Base-by-base conservation (phyloP, 2,888 invertebrate species). In the Limnephilus rhombicus region DNA sequence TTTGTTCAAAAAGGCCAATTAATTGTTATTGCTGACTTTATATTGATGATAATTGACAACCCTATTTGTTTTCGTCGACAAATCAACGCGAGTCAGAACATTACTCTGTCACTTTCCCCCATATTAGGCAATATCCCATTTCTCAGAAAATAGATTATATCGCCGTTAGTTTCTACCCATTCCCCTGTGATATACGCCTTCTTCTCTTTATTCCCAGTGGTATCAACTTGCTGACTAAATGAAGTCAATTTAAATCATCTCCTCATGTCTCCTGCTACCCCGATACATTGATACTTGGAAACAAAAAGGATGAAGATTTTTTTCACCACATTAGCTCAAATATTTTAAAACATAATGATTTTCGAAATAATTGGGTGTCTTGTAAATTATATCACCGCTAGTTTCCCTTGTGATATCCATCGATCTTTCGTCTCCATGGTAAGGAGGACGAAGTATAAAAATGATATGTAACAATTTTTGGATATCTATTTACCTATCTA, bases 131-230 rank as follows among this genome's bases (percentile, higher is more conserved):
- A 91, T 92, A 91, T 37, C 24, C n/a, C 80, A 85, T 91, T 91
- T 89, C 92, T 80, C 86, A 91, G 89, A 86, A 92, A 90, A 92
- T 90, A 92, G 91, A 92, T 92, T 92, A 92, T 91, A 68, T 68
- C n/a, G 24, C 68, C 68, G 68, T 68, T n/a, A n/a, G 24, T 68
- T 68, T 2, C 68, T 68, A 68, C 68, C 68, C 37, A 53, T 87
- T 87, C 45, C n/a, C 87, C 13, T 89, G 88, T 80, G 34, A 29
- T 34, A 80, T 89, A 24, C 80, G 41, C 15, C 68, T n/a, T 15
- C 68, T 68, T 18, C 53, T 68, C 68, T 68, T 12, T 80, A 89
- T 89, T 89, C 88, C 88, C 88, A 89, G 24, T 37, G 88, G 88
- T 37, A 37, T 89, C 41, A 89, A 80, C 88, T 89, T 34, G 68